Evolutionary conservation across 2,888 invertebrate species (phyloP), one percentile per base, ranked within the genome.

Genomic region (Phortica okadai): DNA sequence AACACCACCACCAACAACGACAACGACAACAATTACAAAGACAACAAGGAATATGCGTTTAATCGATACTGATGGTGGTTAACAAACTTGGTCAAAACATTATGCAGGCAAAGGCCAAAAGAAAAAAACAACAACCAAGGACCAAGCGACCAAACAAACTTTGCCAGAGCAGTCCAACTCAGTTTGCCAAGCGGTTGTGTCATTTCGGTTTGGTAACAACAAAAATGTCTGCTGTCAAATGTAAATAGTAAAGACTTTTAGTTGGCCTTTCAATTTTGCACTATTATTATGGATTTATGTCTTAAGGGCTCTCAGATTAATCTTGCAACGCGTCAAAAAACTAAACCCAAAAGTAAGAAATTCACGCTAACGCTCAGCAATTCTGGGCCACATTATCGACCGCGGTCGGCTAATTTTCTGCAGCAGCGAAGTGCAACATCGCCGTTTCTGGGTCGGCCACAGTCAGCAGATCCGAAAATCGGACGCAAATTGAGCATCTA

Each of bases 301-400:
- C 89, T 92, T 74, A 83, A 83, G 80, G 92, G 92, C 78, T 92
- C 92, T 50, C 92, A 92, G 91, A 92, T 92, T 84, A 92, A 91
- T 87, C 90, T 92, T 82, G 90, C 90, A 79, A 85, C 87, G 80
- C 89, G 92, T 80, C 88, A 91, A 75, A 91, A 90, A 88, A 85
- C 90, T 75, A 91, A 90, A 82, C 87, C 90, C 59, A 91, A 90
- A 76, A 90, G 88, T 76, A 79, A 50, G n/a, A 81, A 79, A 78
- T 88, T 89, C 54, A 83, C 88, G 0, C 80, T 89, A 41, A n/a
- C 42, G 6, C 42, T 14, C 33, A 33, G 14, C n/a, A 66, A 11
- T 11, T 50, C 82, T 14, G 78, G 70, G 56, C 78, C 87, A 45
- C 82, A 83, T 67, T 82, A 81, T 56, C 88, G 92, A 58, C 92